These are phyloP conservation scores for Darevskia mixta DNA, from an alignment of 2,797 vertebrate genomes.

Conservation along the genomic window DNA sequence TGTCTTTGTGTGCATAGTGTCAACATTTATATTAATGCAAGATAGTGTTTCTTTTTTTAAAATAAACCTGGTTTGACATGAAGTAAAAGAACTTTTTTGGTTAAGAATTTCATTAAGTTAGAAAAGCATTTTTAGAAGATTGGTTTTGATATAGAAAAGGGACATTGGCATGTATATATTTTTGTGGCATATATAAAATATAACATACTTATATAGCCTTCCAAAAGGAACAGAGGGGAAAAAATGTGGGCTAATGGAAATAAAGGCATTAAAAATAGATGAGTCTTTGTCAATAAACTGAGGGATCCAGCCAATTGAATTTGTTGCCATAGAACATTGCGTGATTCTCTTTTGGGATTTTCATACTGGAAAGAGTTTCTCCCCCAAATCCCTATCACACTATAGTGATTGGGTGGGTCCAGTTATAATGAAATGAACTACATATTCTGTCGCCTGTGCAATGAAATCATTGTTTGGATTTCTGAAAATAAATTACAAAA, in stretches of 20 bases:
- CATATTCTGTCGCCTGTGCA: background rate
- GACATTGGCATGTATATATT: constrained; percentile 5
- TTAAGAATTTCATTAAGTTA: background rate
- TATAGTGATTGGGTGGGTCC: background rate
- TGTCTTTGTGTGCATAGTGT: constrained; percentile 1
- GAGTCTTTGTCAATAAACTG: background rate
- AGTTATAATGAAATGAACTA: background rate
- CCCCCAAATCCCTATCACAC: background rate
- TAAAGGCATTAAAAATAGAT: background rate
- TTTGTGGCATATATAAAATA: constrained; percentile 20
- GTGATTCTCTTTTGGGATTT: background rate
- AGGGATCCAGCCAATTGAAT: background rate
- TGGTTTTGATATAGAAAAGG: background rate
- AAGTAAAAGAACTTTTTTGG: constrained; percentile 1
- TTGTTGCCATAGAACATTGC: background rate
- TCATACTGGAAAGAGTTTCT: background rate
- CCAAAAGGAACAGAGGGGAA: background rate
- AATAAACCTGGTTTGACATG: background rate
- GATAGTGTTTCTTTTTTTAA: background rate
- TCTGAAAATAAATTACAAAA: background rate
- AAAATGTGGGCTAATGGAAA: background rate
- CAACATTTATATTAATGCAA: constrained; percentile 26
- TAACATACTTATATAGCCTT: background rate
- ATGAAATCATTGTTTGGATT: background rate
- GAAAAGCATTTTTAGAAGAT: constrained; percentile 10